Percentiles rank a stretch among this genome's conserved stretches.
phyloP scores from a whole-genome alignment of 2,888 invertebrate genomes.

The Lithophane leautieri region DNA sequence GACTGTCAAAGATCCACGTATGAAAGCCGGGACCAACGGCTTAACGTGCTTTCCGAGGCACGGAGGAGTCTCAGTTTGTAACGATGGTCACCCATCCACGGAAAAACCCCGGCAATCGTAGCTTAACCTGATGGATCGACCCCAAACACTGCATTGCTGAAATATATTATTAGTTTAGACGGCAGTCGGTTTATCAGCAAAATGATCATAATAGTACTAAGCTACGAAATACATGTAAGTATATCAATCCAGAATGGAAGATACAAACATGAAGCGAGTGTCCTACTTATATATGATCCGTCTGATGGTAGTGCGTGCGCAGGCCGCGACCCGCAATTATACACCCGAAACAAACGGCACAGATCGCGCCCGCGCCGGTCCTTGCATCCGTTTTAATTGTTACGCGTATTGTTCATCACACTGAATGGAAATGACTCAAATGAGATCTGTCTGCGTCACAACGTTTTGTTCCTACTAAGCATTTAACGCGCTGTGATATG shows the following conservation, averaged over 20 bases:
- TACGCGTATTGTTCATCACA: slow-evolving; percentile 77
- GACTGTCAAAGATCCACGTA: too few relatives aligned
- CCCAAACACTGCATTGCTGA: too few relatives aligned
- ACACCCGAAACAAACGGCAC: slow-evolving; percentile 85
- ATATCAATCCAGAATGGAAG: slow-evolving; percentile 15
- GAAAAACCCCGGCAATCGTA: too few relatives aligned
- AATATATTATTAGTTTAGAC: background rate
- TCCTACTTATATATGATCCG: slow-evolving; percentile 59
- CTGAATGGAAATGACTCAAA: slow-evolving; percentile 72
- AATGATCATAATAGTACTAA: slow-evolving; percentile 22
- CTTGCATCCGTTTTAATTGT: slow-evolving; percentile 81
- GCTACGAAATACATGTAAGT: slow-evolving; percentile 12
- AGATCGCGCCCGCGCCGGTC: slow-evolving; percentile 76
- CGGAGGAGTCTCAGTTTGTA: too few relatives aligned
- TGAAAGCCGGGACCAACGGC: too few relatives aligned
- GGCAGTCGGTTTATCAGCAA: background rate
- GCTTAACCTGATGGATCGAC: too few relatives aligned
- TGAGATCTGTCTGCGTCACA: slow-evolving; percentile 55
- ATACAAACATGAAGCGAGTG: slow-evolving; percentile 33
- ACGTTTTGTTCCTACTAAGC: slow-evolving; percentile 45
- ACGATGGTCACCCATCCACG: too few relatives aligned
- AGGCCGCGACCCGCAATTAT: slow-evolving; percentile 87
- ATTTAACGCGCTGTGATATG: slow-evolving; percentile 55
- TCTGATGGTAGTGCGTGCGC: slow-evolving; percentile 77
- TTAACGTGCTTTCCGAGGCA: too few relatives aligned